Base-by-base conservation (phyloP, 2,113 vertebrate genomes). In the Leptosomus discolor region DNA sequence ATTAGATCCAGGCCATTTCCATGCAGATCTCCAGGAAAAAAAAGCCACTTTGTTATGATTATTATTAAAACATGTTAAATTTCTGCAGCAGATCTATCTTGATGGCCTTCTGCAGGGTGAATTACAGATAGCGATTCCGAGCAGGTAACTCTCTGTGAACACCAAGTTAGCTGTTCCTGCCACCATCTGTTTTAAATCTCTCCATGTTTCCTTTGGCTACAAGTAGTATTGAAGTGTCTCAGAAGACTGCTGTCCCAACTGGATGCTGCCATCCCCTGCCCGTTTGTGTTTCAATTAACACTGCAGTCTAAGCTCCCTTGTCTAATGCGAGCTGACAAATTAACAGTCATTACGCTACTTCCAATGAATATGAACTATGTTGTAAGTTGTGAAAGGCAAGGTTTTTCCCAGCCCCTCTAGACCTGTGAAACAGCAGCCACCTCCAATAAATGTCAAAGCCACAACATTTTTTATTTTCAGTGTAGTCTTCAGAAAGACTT, bases 401-500 rank as follows among this genome's bases (percentile, higher is more conserved):
- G 34, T 36, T 78, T 92, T 94, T 96, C 92, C 63, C 57, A 90
- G n/a, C 63, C 41, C 64, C 64, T 90, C 56, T 24, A 78, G 79
- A 92, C 84, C 76, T 88, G 45, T 76, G 75, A 41, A 36, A 68
- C 17, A n/a, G 88, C 61, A 94, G 91, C 81, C 69, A 93, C 56
- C 2, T 65, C 89, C 68, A 81, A 51, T 85, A 84, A 81, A 61
- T 23, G 54, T 89, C 95, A 96, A 12, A 10, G 14, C n/a, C 43
- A 54, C 67, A 51, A 22, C 15, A 23, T 46, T 53, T 95, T 61
- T 94, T 85, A 71, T 67, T 97, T 96, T 97, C 53, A 61, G 32
- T 85, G 92, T 91, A 90, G 82, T 60, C 79, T 97, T 96, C 92
- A 88, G 73, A 92, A 96, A 91, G 46, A 82, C 70, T 75, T 91